These are phyloP conservation scores for Blastomussa wellsi DNA, from an alignment of 92 coral and sea anemone species.

Conservation along the genomic window DNA sequence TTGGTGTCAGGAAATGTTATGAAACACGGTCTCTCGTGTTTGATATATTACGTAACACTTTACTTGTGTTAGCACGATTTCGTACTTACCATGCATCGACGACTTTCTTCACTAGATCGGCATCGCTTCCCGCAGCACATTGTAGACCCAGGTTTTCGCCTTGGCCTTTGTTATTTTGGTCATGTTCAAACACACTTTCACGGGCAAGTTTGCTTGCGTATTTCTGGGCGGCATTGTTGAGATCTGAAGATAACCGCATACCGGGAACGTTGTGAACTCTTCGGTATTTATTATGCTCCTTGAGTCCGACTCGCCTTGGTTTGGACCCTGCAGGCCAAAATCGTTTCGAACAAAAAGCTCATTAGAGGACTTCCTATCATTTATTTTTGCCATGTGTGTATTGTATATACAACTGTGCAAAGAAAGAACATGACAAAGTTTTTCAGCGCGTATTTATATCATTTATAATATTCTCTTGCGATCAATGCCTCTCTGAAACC, in stretches of 20 bases:
- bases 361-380: too few species aligned
- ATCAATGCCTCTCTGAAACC: too few species aligned
- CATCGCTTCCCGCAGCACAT: slow-evolving; percentile 20
- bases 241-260: slow-evolving; percentile 53
- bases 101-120: slow-evolving; percentile 23
- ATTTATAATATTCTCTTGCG: too few species aligned
- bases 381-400: too few species aligned
- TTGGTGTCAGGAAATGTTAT: too few species aligned
- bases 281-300: slow-evolving; percentile 67
- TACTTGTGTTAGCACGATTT: background rate
- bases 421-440: too few species aligned
- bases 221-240: slow-evolving; percentile 61
- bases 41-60: too few species aligned
- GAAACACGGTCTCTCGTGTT: too few species aligned
- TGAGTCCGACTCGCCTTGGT: slow-evolving; percentile 30
- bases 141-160: slow-evolving; percentile 79
- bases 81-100: slow-evolving; percentile 12
- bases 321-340: background rate
- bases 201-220: slow-evolving; percentile 63
- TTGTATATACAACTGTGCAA: too few species aligned
- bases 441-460: too few species aligned
- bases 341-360: too few species aligned
- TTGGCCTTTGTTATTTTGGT: slow-evolving; percentile 32
- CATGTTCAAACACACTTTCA: slow-evolving; percentile 51
- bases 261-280: slow-evolving; percentile 60